phyloP scores from a whole-genome alignment of 92 coral and sea anemone species.

The Siderastrea radians region DNA sequence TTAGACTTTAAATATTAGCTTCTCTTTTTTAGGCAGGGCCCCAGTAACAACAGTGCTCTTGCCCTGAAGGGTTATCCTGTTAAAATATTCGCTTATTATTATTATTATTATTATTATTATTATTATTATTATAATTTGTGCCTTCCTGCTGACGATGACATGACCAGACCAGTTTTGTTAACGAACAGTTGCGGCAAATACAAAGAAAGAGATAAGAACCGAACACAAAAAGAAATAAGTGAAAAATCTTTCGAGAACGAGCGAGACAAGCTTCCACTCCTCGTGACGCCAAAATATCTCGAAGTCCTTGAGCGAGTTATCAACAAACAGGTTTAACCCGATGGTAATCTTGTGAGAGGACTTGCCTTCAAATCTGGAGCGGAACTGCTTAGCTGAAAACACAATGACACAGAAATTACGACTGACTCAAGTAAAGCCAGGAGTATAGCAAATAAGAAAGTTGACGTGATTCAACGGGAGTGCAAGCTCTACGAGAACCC shows the following conservation, averaged over 20 bases:
- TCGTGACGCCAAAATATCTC: conserved; percentile 71
- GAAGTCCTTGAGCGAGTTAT: conserved; percentile 68
- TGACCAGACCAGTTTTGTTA: not conserved
- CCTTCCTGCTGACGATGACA: no score
- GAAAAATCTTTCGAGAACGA: conserved; percentile 63
- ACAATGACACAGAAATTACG: not conserved
- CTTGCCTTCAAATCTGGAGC: conserved; percentile 69
- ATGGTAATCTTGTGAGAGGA: conserved; percentile 67
- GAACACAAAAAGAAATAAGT: conserved; percentile 49
- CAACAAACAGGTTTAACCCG: conserved; percentile 66
- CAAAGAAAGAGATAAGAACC: conserved; percentile 51
- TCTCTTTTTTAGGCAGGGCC: no score
- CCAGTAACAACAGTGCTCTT: no score
- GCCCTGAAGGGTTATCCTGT: no score
- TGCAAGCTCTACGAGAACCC: no score
- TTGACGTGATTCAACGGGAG: no score
- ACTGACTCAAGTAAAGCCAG: no score
- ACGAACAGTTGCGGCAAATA: conserved; percentile 45
- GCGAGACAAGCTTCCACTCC: conserved; percentile 73
- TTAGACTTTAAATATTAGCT: no score
- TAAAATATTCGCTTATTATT: no score
- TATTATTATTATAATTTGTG: no score
- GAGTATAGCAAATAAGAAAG: no score
- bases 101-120: no score
- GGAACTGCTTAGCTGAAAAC: conserved; percentile 65